Evolutionary conservation across 2,797 vertebrate genomes (phyloP).

Genomic region (Centroberyx gerrardi): DNA sequence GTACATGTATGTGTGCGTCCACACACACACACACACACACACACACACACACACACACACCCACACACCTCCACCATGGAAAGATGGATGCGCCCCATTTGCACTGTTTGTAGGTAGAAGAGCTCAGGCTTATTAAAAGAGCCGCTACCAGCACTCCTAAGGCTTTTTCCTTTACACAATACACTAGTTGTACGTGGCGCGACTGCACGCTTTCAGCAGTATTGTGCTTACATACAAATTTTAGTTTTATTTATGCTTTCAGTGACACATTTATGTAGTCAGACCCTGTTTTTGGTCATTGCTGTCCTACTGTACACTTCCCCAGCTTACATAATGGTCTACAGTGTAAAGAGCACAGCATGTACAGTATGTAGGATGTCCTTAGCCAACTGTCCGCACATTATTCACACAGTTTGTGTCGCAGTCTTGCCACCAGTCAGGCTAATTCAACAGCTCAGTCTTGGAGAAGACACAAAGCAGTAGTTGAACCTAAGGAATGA

Average conservation of each 20-base stretch:
- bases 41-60: neutral
- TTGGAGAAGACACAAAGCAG: conserved; percentile 17
- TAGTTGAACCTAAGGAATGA: conserved; percentile 2
- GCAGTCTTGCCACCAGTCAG: neutral
- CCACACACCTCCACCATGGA: conserved; percentile 10
- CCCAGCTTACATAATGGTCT: conserved; percentile 26
- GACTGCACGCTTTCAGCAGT: no score
- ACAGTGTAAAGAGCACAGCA: neutral
- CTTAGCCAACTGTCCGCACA: neutral
- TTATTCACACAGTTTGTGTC: conserved; percentile 13
- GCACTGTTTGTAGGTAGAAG: conserved; percentile 48
- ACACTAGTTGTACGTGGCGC: no score
- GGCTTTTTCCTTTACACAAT: no score
- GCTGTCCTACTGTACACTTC: conserved; percentile 2
- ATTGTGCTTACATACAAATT: no score
- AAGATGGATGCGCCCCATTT: conserved; percentile 40
- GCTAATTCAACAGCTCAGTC: conserved; percentile 28
- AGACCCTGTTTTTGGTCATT: no score
- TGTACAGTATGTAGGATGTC: conserved; percentile 29
- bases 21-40: neutral
- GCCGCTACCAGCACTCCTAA: neutral
- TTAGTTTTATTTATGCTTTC: no score
- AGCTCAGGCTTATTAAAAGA: neutral
- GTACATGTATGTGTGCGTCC: neutral
- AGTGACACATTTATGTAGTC: no score